phyloP scores from a whole-genome alignment of 2,888 invertebrate species.

The Meta bourneti region DNA sequence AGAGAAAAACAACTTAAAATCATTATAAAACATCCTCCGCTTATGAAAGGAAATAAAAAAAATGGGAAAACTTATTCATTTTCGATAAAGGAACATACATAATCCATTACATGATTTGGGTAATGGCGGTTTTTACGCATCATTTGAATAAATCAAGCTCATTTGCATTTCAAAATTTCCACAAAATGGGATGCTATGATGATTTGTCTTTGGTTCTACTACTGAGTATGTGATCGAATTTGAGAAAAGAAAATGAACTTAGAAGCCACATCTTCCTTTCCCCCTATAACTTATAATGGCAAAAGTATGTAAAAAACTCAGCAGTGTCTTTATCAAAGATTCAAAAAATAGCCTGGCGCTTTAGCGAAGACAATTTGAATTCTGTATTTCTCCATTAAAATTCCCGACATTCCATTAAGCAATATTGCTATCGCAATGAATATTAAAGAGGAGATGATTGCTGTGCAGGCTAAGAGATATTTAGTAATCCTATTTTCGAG shows the following conservation, averaged over 20 bases:
- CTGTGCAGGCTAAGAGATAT: neutral
- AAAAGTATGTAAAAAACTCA: conserved; percentile 12
- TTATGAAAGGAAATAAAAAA: neutral
- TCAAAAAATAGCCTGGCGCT: neutral
- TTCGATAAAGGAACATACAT: neutral
- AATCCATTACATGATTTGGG: neutral
- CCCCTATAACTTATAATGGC: neutral
- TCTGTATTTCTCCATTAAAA: conserved; percentile 14
- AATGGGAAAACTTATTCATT: conserved; percentile 11
- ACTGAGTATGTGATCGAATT: conserved; percentile 8
- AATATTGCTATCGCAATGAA: conserved; percentile 23
- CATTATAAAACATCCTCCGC: neutral
- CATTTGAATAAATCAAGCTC: conserved; percentile 35
- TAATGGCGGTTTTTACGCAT: conserved; percentile 18
- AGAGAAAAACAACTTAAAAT: neutral
- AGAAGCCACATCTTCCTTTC: neutral
- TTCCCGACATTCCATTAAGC: conserved; percentile 3
- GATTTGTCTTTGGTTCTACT: neutral
- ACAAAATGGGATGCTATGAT: conserved; percentile 29
- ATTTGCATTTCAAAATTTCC: conserved; percentile 16
- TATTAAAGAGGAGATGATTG: conserved; percentile 12
- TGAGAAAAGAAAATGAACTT: conserved; percentile 4
- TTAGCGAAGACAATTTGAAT: conserved; percentile 12
- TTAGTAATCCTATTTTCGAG: conserved; percentile 19
- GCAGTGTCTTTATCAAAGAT: neutral